These are phyloP conservation scores for Blera fallax DNA, from an alignment of 2,888 invertebrate genomes.

Conservation along the genomic window DNA sequence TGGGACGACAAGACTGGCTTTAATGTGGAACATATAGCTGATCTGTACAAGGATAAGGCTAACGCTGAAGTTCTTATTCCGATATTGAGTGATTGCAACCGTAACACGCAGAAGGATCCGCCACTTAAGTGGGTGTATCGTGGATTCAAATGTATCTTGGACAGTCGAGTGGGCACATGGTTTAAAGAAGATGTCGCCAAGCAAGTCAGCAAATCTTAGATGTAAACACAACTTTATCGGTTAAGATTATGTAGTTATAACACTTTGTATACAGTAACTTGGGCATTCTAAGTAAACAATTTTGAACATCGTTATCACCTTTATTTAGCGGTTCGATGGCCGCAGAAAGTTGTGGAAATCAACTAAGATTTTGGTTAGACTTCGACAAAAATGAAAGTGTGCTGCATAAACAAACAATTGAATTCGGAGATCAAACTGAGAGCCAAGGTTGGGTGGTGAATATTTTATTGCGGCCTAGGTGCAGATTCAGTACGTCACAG, in stretches of 20 bases:
- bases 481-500: too few relatives aligned
- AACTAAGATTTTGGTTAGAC: too few relatives aligned
- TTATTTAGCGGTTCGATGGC: not conserved
- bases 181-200: slow-evolving; percentile 73
- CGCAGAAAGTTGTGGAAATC: too few relatives aligned
- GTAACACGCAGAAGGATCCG: slow-evolving; percentile 69
- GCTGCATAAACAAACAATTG: too few relatives aligned
- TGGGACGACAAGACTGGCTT: slow-evolving; percentile 74
- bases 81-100: slow-evolving; percentile 74
- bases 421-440: too few relatives aligned
- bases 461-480: too few relatives aligned
- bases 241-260: too few relatives aligned
- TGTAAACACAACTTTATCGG: not conserved
- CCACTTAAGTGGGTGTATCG: slow-evolving; percentile 73
- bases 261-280: not conserved
- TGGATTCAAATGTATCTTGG: slow-evolving; percentile 73
- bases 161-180: slow-evolving; percentile 74
- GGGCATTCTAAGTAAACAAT: not conserved
- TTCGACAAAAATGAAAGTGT: too few relatives aligned
- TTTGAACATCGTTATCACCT: not conserved
- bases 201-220: not conserved
- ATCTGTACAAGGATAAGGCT: slow-evolving; percentile 73
- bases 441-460: too few relatives aligned
- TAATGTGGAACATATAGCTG: slow-evolving; percentile 72
- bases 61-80: slow-evolving; percentile 74